Evolutionary conservation across 2,888 invertebrate species (phyloP).

Genomic region (Brachynemurus nebulosus): DNA sequence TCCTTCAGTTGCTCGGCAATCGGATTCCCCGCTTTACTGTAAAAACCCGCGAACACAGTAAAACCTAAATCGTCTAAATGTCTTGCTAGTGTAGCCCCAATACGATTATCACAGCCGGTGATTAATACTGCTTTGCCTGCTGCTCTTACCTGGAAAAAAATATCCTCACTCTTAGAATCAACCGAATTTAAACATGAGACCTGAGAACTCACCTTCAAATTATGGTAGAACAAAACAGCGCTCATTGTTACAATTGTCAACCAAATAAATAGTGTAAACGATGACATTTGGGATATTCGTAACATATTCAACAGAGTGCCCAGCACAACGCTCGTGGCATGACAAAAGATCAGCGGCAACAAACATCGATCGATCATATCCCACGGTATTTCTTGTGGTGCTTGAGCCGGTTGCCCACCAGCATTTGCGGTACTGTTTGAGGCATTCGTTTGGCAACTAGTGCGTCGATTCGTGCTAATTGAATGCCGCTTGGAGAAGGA

Average conservation of each 20-base stretch:
- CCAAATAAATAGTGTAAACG: slow-evolving; percentile 65
- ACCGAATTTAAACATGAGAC: not conserved
- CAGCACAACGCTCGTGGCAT: slow-evolving; percentile 61
- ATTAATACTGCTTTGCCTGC: slow-evolving; percentile 73
- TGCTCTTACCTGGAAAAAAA: slow-evolving; percentile 50
- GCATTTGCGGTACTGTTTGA: slow-evolving; percentile 43
- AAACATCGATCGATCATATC: slow-evolving; percentile 57
- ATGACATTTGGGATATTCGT: slow-evolving; percentile 60
- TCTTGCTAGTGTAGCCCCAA: slow-evolving; percentile 61
- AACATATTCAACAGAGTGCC: slow-evolving; percentile 57
- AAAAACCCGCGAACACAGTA: slow-evolving; percentile 78
- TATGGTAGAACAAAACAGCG: slow-evolving; percentile 69
- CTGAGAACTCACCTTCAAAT: slow-evolving; percentile 53
- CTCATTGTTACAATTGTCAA: slow-evolving; percentile 60
- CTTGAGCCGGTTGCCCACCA: slow-evolving; percentile 39
- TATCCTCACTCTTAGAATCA: not conserved
- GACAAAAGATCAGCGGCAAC: slow-evolving; percentile 64
- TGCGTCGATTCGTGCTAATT: slow-evolving; percentile 37
- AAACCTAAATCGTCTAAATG: slow-evolving; percentile 72
- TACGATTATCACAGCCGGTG: slow-evolving; percentile 69
- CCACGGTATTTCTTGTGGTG: slow-evolving; percentile 49
- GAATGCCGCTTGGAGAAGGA: slow-evolving; percentile 40
- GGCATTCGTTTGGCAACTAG: slow-evolving; percentile 32
- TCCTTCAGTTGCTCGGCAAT: slow-evolving; percentile 63
- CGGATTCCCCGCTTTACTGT: slow-evolving; percentile 48